Evolutionary conservation across 2,888 invertebrate genomes (phyloP), one percentile per base, ranked within the genome.

Genomic region (Athripsodes cinereus): DNA sequence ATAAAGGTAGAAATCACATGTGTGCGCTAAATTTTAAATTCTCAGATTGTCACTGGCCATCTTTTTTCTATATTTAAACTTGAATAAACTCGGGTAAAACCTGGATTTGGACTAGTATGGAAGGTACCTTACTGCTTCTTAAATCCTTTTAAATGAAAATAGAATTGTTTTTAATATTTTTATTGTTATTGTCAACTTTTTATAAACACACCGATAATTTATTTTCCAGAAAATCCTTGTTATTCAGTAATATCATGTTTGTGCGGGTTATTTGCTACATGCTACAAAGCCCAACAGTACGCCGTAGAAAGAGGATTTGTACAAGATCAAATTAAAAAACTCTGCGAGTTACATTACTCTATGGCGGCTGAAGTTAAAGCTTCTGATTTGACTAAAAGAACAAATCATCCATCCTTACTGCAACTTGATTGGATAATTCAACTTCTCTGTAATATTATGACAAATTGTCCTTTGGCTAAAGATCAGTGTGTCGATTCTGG

Each of bases 401-500:
- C 48, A 19, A 55, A 44, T 34, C 57, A 78, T 65, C 82, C 84
- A 1, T 68, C 81, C 1, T 68, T 87, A 18, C 75, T 76, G 49
- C 82, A 84, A 31, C 68, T 86, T 2, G 77, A 80, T 59, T 78
- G 79, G 71, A 66, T 84, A 20, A 70, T 87, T 11, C 77, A 77
- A 1, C 66, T 85, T 21, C 70, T 83, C 22, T 82, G 80, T 64
- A 84, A 84, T 67, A 78, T 81, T 58, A 79, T 86, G 78, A 68
- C 79, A 50, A 77, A 80, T 16, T 80, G 80, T 66, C 64, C 66
- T 1, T 59, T 71, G 0, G 81, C 82, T 1, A 87, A 87, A 67
- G 76, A 76, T 19, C 71, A 72, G 31, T 78, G 82, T 22, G 80
- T 81, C 0, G 74, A 78, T 21, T 72, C 77, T 40, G 81, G 81